Evolutionary conservation across 2,888 invertebrate species (phyloP), one percentile per base, ranked within the genome.

Genomic region (Acanthopleura granulata): DNA sequence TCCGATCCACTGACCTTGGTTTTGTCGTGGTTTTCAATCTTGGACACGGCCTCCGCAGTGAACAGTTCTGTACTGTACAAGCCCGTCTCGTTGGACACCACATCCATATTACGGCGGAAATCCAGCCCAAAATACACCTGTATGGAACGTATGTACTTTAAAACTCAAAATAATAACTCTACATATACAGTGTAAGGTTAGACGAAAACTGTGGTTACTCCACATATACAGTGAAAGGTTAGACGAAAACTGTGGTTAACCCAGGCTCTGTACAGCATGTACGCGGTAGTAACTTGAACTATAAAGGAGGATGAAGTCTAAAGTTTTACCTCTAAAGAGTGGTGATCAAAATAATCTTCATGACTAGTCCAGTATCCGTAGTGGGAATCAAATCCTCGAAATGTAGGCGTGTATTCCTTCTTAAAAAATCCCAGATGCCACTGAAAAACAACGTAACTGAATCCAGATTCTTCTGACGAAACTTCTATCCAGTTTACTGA

Each of bases 281-380:
- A 51, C 51, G 14, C 51, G 14, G 4, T 57, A 22, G 57, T n/a
- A 6, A 6, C 3, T 18, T 6, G 3, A 57, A 57, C 40, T 40
- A 9, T 40, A 40, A 3, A 57, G 22, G 3, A 9, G 22, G 57
- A 3, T 57, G 22, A 57, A 12, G 57, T 57, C 66, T 16, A 29
- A 51, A 72, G 71, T 40, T 62, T 50, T 50, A 30, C 18, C 30
- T 77, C 81, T 18, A 75, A 71, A 18, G 88, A 86, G 0, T 95
- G 95, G 87, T 97, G 97, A 88, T 97, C 96, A 87, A 93, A 96
- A 91, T 97, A 96, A 89, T 97, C 97, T 29, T 96, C 96, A 89
- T 94, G 95, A 0, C 97, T 97, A 0, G 95, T 94, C 95, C 96
- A 96, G 87, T 93, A 96, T 0, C 97, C 97, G 93, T 94, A 90